Evolutionary conservation across 92 coral and sea anemone genomes (phyloP).

Genomic region (Palythoa grandiflora): DNA sequence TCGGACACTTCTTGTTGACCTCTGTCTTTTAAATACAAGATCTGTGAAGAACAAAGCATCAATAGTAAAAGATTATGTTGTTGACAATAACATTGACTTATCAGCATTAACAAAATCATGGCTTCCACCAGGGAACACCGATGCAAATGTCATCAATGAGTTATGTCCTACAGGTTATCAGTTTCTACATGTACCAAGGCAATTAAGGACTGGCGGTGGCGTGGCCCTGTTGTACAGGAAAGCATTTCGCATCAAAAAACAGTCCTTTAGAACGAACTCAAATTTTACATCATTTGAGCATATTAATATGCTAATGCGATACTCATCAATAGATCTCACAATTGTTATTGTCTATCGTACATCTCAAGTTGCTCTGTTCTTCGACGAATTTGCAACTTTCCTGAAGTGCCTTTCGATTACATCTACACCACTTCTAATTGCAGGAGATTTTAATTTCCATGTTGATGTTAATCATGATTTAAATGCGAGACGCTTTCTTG

Average conservation of each 20-base stretch:
- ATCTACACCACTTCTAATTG: background rate
- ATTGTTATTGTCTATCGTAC: slow-evolving; percentile 20
- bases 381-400: background rate
- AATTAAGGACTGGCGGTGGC: slow-evolving; percentile 37
- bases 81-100: slow-evolving; percentile 57
- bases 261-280: slow-evolving; percentile 17
- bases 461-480: slow-evolving; percentile 9
- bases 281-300: slow-evolving; percentile 13
- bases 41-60: slow-evolving; percentile 52
- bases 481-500: slow-evolving; percentile 23
- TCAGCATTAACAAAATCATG: slow-evolving; percentile 38
- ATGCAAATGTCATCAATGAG: slow-evolving; percentile 48
- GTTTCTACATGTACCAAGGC: slow-evolving; percentile 32
- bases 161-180: slow-evolving; percentile 44
- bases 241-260: slow-evolving; percentile 23
- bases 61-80: slow-evolving; percentile 61
- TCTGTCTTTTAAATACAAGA: slow-evolving; percentile 49
- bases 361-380: background rate
- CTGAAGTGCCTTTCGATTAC: background rate
- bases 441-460: slow-evolving; percentile 30
- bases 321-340: slow-evolving; percentile 22
- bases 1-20: slow-evolving; percentile 20
- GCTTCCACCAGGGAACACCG: slow-evolving; percentile 51
- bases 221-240: slow-evolving; percentile 46
- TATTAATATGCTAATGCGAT: slow-evolving; percentile 34